Evolutionary conservation across 1,140 invertebrate genomes (phyloP).

Genomic region (Varroa destructor): DNA sequence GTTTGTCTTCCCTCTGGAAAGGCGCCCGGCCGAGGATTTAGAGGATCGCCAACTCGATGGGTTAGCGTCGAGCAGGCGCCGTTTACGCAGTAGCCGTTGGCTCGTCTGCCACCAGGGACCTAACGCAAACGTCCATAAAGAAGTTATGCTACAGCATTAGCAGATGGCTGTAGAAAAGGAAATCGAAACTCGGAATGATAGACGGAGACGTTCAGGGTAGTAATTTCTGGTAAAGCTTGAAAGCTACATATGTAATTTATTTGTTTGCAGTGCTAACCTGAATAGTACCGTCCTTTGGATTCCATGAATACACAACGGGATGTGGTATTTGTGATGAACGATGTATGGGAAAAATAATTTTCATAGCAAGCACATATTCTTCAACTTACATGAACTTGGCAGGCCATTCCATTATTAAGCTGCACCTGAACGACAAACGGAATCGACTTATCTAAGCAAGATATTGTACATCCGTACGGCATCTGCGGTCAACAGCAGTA

Average conservation of each 20-base stretch:
- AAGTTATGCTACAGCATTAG: background rate
- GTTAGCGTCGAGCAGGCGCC: conserved; percentile 17
- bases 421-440: conserved; percentile 5
- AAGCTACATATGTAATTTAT: too few relatives aligned
- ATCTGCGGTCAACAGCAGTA: background rate
- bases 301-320: too few relatives aligned
- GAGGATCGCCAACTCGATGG: background rate
- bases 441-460: background rate
- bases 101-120: background rate
- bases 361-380: too few relatives aligned
- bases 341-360: too few relatives aligned
- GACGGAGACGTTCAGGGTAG: too few relatives aligned
- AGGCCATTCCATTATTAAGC: conserved; percentile 1
- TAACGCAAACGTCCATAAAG: background rate
- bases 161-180: background rate
- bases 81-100: conserved; percentile 19
- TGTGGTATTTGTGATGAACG: too few relatives aligned
- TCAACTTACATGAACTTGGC: conserved; percentile 4
- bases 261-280: too few relatives aligned
- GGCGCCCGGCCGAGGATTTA: background rate
- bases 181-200: background rate
- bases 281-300: too few relatives aligned
- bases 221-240: too few relatives aligned
- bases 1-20: background rate
- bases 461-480: conserved; percentile 13